Evolutionary conservation across 2,888 invertebrate species (phyloP), one percentile per base, ranked within the genome.

Genomic region (Phengaris alcon): DNA sequence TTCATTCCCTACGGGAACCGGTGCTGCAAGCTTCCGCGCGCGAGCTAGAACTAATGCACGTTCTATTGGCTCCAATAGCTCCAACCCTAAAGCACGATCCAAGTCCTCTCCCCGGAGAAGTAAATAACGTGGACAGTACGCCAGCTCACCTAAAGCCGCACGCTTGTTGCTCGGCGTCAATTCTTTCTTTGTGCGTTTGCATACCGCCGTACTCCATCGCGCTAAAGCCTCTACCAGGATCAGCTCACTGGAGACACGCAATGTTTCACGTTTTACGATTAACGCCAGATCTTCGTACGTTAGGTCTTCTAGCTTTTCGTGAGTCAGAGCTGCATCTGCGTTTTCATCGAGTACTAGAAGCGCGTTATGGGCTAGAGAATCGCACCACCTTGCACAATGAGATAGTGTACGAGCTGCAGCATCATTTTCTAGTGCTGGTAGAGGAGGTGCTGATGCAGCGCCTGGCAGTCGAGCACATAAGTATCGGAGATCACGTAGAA

Each of bases 61-160:
- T 79, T 94, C 93, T 83, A 92, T 88, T 3, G 93, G 93, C 81
- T 93, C 91, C 76, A 94, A 79, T 74, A 93, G 79, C 79, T 94
- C 94, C 75, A 91, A 79, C 0, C 81, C 88, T 70, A 91, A 79
- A 15, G 95, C 95, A 0, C 95, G 95, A 44, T 94, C 93, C 74
- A 97, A 95, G 78, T 96, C 95, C 74, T 94, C 94, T 10, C 95
- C 94, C 12, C 93, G 90, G 93, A 97, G 95, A 73, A 96, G 86
- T 77, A 96, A 92, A 82, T 96, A 96, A 9, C 96, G 93, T 15
- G 95, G 95, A 79, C 94, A 94, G 82, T 95, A 96, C 46, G 95
- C 89, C 22, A 94, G 86, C 77, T 92, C 93, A 0, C 94, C 94
- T 1, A 94, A 85, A 6, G 93, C 91, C 48, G 89, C 88, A 12